Evolutionary conservation across 1,140 invertebrate genomes (phyloP).

Genomic region (Platorchestia sp.): DNA sequence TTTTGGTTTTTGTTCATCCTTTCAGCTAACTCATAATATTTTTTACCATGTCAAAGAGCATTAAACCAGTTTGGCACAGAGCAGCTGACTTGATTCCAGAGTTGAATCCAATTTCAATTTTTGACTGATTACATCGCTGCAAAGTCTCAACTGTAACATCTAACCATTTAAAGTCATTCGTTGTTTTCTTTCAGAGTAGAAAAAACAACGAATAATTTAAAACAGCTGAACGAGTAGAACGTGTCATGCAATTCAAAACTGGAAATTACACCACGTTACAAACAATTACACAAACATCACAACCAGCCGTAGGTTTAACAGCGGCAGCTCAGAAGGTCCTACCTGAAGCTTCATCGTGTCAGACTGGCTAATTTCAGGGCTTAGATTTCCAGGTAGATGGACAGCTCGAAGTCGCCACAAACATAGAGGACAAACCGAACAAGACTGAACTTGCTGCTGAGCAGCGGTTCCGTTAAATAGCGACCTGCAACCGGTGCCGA

Average conservation of each 20-base stretch:
- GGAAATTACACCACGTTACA: neutral
- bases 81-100: neutral
- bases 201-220: neutral
- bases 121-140: neutral
- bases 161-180: neutral
- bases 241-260: neutral
- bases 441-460: neutral
- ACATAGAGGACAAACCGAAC: neutral
- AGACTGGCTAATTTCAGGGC: neutral
- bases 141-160: neutral
- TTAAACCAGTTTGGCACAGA: neutral
- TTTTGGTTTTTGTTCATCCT: neutral
- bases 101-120: neutral
- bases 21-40: neutral
- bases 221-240: neutral
- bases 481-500: slow-evolving; percentile 6
- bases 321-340: neutral
- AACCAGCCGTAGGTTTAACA: neutral
- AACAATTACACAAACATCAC: neutral
- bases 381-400: neutral
- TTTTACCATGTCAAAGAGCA: neutral
- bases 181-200: no score
- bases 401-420: neutral
- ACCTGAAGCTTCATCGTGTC: neutral
- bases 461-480: slow-evolving; percentile 11